Base-by-base conservation (phyloP, 1,140 invertebrate species). In the Zaprionus gabonicus region DNA sequence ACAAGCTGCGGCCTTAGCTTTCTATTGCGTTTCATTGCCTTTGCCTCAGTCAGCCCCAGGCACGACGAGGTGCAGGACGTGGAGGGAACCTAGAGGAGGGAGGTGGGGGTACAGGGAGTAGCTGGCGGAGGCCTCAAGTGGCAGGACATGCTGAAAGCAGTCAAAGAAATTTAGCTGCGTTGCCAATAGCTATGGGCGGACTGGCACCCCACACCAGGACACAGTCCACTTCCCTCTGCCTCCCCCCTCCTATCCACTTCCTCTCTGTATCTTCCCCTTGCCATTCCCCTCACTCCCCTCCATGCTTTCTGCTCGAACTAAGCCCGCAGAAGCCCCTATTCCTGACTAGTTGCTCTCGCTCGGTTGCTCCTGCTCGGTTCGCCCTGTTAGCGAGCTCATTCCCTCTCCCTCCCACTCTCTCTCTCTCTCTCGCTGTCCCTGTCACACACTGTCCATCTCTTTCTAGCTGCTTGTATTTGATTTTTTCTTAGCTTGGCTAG, bases 81-180 rank as follows among this genome's bases (percentile, higher is more conserved):
- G 27, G 15, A 10, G 53, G 31, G 34, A 13, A 51, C 2, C n/a
- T 1, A 5, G 57, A 49, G 34, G 7, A 3, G 23, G 27, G 15
- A 31, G 49, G 23, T 23, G 23, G 23, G 23, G 23, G 23, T 27
- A 13, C 28, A 57, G 1, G 12, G 23, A 13, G 27, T 44, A 17
- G 6, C 41, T 31, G n/a, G 10, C n/a, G 13, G 34, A 15, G 25
- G 55, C 59, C 57, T 56, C 76, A 77, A 78, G 53, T 65, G 55
- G 57, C 60, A 73, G 56, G 66, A 59, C 71, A 60, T 59, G 65
- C 53, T 74, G 65, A 64, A 74, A 69, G 74, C 57, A 81, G 76
- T 81, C 64, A 60, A 80, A 76, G 69, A 55, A 68, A 70, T 80
- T 82, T 57, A 56, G 62, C 74, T 68, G 71, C 28, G 51, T 64